These are phyloP conservation scores for Theodoxus fluviatilis DNA, from an alignment of 2,888 invertebrate genomes.

Conservation along the genomic window DNA sequence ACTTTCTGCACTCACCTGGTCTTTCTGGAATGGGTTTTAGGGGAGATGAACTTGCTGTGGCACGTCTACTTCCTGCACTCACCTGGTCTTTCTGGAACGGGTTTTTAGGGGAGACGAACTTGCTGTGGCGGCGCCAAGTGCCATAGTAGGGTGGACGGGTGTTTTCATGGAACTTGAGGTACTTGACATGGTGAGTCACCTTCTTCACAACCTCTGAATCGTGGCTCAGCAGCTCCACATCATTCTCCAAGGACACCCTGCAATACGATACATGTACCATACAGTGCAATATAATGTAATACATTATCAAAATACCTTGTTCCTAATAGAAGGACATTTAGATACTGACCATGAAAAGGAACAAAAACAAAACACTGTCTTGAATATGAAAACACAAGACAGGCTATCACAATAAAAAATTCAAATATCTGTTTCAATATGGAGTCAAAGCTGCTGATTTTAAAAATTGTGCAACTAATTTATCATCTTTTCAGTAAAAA, in stretches of 20 bases:
- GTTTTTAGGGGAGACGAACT: constrained; percentile 69
- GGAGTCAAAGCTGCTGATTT: too few relatives aligned
- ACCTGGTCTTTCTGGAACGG: constrained; percentile 82
- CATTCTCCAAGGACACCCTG: constrained; percentile 38
- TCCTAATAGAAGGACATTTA: too few relatives aligned
- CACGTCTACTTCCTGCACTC: too few relatives aligned
- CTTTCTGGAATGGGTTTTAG: constrained; percentile 82
- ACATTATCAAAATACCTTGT: too few relatives aligned
- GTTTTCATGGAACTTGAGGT: constrained; percentile 89
- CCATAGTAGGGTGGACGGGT: constrained; percentile 94
- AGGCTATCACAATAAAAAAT: too few relatives aligned
- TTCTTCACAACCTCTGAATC: constrained; percentile 63
- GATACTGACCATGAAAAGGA: too few relatives aligned
- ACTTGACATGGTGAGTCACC: constrained; percentile 75
- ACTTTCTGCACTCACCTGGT: constrained; percentile 70
- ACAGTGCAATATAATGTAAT: neutral
- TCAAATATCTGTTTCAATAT: too few relatives aligned
- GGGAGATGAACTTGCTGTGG: constrained; percentile 55
- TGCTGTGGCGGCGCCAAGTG: constrained; percentile 83
- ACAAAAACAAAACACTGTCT: too few relatives aligned
- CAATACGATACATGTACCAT: constrained; percentile 8
- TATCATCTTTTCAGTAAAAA: too few relatives aligned
- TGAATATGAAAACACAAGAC: too few relatives aligned
- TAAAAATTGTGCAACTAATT: too few relatives aligned
- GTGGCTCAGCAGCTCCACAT: constrained; percentile 45